phyloP scores from a whole-genome alignment of 2,797 vertebrate genomes.

The Thaleichthys pacificus region DNA sequence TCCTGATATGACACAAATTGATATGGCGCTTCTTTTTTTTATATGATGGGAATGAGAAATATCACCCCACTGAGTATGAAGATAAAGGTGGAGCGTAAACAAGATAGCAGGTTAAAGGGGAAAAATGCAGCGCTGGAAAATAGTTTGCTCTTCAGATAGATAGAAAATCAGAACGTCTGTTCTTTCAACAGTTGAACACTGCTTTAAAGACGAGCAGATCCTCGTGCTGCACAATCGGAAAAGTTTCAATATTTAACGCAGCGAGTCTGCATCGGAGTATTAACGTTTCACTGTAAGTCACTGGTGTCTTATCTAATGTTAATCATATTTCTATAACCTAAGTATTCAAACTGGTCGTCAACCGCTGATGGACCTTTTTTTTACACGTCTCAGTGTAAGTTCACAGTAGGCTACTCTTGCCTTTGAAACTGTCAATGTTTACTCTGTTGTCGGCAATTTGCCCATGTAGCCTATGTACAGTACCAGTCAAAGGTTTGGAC shows the following conservation, averaged over 20 bases:
- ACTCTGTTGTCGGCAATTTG: no score
- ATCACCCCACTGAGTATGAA: constrained; percentile 27
- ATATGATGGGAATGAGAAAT: constrained; percentile 30
- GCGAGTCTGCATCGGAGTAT: neutral
- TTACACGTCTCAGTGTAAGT: neutral
- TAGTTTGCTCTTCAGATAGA: neutral
- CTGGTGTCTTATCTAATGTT: neutral
- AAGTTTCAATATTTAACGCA: neutral
- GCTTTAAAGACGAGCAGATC: neutral
- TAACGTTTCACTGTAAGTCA: neutral
- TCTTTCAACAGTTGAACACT: neutral
- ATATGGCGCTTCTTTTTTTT: constrained; percentile 20
- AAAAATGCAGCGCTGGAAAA: neutral
- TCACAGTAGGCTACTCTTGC: neutral
- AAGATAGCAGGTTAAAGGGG: neutral
- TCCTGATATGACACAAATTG: constrained; percentile 3
- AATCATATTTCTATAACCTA: neutral
- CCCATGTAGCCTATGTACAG: no score
- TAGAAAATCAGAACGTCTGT: neutral
- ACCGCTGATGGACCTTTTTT: neutral
- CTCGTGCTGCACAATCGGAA: neutral
- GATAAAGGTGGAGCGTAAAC: constrained; percentile 28
- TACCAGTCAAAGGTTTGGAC: no score
- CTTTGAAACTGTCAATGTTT: constrained; percentile 6
- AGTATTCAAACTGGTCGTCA: neutral